Conservation (phyloP, 2,113 vertebrate genomes). For the Melanostigma gelatinosum region DNA sequence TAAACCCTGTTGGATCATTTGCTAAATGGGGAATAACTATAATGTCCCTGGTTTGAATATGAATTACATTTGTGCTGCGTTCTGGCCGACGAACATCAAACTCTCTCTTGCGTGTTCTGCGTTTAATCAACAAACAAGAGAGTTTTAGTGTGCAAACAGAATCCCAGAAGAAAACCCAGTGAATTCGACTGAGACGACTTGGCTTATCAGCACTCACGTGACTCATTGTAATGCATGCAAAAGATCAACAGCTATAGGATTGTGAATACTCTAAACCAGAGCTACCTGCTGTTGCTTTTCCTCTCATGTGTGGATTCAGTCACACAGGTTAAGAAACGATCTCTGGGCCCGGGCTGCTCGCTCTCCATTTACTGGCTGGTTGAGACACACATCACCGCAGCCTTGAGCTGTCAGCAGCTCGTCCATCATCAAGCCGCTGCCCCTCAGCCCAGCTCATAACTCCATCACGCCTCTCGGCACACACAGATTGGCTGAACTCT, state of each 20-base stretch:
- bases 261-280: neutral
- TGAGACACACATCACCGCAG: constrained; percentile 53
- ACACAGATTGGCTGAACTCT: constrained; percentile 61
- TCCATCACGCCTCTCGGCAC: constrained; percentile 67
- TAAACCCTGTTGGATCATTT: constrained; percentile 51
- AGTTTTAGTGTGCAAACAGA: constrained; percentile 28
- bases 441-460: constrained; percentile 58
- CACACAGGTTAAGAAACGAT: constrained; percentile 33
- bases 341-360: constrained; percentile 22
- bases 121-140: constrained; percentile 38
- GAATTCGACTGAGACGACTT: neutral
- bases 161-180: constrained; percentile 13
- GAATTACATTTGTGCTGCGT: constrained; percentile 44
- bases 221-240: neutral
- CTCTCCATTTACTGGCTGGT: constrained; percentile 43
- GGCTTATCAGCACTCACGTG: constrained; percentile 1
- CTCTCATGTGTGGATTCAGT: constrained; percentile 40
- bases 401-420: constrained; percentile 65
- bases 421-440: constrained; percentile 58
- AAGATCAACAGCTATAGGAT: constrained; percentile 1
- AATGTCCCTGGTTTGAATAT: constrained; percentile 42
- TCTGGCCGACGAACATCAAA: neutral
- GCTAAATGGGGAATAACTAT: constrained; percentile 52
- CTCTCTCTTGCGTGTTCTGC: constrained; percentile 11
- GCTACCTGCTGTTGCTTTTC: constrained; percentile 9